Conservation (phyloP, 2,797 vertebrate species). For the Loriculus beryllinus region DNA sequence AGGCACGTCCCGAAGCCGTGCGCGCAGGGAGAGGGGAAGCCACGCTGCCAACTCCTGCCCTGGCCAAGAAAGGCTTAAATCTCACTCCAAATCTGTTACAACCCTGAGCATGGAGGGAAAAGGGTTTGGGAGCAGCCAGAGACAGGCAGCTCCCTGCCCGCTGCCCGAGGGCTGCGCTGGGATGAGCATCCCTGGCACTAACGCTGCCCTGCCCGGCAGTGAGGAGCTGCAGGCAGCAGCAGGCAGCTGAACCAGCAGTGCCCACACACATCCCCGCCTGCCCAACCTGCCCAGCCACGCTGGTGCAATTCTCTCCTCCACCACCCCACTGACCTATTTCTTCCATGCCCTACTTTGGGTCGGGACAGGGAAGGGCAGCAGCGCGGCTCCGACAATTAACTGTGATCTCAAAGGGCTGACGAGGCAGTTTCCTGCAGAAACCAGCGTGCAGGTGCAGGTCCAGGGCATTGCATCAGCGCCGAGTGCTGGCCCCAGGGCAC, state of each 20-base stretch:
- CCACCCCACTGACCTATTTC: constrained; percentile 57
- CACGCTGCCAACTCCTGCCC: neutral
- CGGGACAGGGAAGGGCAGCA: constrained; percentile 20
- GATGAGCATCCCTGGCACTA: neutral
- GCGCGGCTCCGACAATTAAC: neutral
- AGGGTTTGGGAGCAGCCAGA: neutral
- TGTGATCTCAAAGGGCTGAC: neutral
- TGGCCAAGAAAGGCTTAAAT: neutral
- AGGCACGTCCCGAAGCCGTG: neutral
- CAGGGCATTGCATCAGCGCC: neutral
- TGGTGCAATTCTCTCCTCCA: neutral
- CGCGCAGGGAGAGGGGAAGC: neutral
- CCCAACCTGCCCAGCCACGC: neutral
- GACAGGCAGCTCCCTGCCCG: neutral
- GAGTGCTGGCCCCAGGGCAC: neutral
- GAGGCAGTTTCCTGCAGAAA: neutral
- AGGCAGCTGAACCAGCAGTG: neutral
- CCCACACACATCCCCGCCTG: neutral
- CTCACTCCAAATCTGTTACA: neutral
- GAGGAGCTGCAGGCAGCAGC: neutral
- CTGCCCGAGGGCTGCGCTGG: neutral
- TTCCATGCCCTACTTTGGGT: neutral
- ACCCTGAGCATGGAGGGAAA: fast-evolving
- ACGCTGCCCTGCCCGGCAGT: fast-evolving
- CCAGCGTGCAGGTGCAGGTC: neutral